phyloP scores from a whole-genome alignment of 2,888 invertebrate genomes.

The Strigamia maritima region DNA sequence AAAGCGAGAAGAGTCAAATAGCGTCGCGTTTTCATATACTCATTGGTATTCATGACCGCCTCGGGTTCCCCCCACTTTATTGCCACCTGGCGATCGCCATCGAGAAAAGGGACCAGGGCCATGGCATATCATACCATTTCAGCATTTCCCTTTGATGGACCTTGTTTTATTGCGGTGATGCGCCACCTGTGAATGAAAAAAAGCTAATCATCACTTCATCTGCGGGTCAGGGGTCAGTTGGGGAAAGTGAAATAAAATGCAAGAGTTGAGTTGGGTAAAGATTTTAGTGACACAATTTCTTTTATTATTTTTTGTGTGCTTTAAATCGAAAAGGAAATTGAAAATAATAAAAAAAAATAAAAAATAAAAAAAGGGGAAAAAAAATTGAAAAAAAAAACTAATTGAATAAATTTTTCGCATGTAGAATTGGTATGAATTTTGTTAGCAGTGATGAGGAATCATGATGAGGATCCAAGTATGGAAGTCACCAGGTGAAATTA shows the following conservation, averaged over 20 bases:
- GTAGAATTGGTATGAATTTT: constrained; percentile 1
- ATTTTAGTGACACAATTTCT: neutral
- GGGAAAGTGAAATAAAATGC: constrained; percentile 2
- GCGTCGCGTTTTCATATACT: constrained; percentile 20
- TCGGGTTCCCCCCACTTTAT: constrained; percentile 33
- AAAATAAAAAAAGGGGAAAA: neutral
- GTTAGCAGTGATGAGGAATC: constrained; percentile 5
- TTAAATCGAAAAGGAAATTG: constrained; percentile 10
- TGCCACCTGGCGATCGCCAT: constrained; percentile 36
- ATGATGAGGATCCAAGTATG: neutral
- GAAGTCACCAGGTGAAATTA: constrained; percentile 17
- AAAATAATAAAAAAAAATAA: neutral
- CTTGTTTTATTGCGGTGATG: constrained; percentile 11
- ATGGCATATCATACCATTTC: neutral
- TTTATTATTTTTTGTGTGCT: constrained; percentile 1
- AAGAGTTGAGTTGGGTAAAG: neutral
- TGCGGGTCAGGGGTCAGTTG: neutral
- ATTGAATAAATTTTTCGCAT: neutral
- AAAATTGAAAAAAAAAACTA: neutral
- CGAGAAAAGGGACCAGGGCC: neutral
- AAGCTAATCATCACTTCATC: constrained; percentile 25
- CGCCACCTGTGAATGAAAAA: constrained; percentile 16
- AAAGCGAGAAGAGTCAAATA: neutral
- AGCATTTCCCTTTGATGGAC: constrained; percentile 8
- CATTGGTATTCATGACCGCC: constrained; percentile 37